phyloP scores from a whole-genome alignment of 92 coral and sea anemone genomes.

The Phymanthus crucifer region DNA sequence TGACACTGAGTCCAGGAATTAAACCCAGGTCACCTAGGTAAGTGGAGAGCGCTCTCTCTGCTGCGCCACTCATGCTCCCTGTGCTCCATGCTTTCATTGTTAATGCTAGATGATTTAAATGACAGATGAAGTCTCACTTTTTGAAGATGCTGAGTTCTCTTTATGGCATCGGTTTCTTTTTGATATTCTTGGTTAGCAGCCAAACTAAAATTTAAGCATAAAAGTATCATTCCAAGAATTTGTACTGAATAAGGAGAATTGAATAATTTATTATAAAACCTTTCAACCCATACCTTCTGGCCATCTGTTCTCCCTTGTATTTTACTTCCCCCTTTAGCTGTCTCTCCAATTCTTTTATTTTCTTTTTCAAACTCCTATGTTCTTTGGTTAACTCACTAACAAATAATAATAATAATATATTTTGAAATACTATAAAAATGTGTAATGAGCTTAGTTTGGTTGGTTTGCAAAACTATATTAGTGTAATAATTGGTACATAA shows the following conservation, averaged over 20 bases:
- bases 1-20: too few relatives aligned
- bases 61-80: too few relatives aligned
- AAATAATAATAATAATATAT: not conserved
- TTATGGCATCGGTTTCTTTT: conserved; percentile 83
- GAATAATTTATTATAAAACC: not conserved
- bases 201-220: not conserved
- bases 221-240: not conserved
- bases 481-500: too few relatives aligned
- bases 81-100: not conserved
- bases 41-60: too few relatives aligned
- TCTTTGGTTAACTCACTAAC: conserved; percentile 77
- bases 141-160: conserved; percentile 79
- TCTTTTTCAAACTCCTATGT: conserved; percentile 68
- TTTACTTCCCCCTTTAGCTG: conserved; percentile 52
- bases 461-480: too few relatives aligned
- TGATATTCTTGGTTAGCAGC: conserved; percentile 50
- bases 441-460: too few relatives aligned
- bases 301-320: conserved; percentile 41
- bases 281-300: conserved; percentile 28
- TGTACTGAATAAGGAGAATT: not conserved
- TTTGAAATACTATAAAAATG: not conserved
- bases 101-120: not conserved
- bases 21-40: too few relatives aligned
- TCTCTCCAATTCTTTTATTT: conserved; percentile 76
- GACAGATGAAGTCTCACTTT: conserved; percentile 57